Base-by-base conservation (phyloP, 2,113 vertebrate species). In the Centrocercus urophasianus region DNA sequence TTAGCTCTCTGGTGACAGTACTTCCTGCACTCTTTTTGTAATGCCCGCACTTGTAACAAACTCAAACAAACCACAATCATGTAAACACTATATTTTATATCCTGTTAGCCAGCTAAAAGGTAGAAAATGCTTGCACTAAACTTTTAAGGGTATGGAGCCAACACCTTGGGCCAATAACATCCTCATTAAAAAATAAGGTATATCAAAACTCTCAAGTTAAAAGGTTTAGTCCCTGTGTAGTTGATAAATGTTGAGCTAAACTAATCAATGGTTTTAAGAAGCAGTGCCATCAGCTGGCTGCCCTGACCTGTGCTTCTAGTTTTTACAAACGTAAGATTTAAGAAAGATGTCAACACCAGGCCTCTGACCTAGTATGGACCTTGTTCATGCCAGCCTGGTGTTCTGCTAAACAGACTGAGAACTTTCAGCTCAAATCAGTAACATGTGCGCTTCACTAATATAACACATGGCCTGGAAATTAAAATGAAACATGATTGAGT, bases 321-420 rank as follows among this genome's bases (percentile, higher is more conserved):
- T 97, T 97, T 96, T 96, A 97, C 72, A 92, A 87, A 95, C 91
- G 93, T 87, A 95, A 98, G 96, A 97, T 97, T 97, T 96, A 97
- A 97, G 97, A 97, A 97, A 98, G 97, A 97, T 97, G 97, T 97
- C 96, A 97, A 96, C 96, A 97, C 92, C 50, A 38, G 96, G 96
- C 97, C 95, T 98, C 96, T 98, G 97, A 98, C 98, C 98, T 97
- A 81, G 93, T 79, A 32, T 84, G 93, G 97, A 98, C 97, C 97
- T 96, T 95, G 89, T 97, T 97, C 45, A 2, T 91, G 97, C 94
- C 91, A 97, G 96, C 71, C 63, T 77, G 88, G 93, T 93, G 92
- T 94, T 98, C 96, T 97, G 97, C 83, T 96, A 91, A 97, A 96
- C 93, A 98, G 96, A 97, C 90, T 61, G 97, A 96, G 93, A 97